Evolutionary conservation across 1,140 invertebrate species (phyloP), one percentile per base, ranked within the genome.

Genomic region (Drosophila lacteicornis): DNA sequence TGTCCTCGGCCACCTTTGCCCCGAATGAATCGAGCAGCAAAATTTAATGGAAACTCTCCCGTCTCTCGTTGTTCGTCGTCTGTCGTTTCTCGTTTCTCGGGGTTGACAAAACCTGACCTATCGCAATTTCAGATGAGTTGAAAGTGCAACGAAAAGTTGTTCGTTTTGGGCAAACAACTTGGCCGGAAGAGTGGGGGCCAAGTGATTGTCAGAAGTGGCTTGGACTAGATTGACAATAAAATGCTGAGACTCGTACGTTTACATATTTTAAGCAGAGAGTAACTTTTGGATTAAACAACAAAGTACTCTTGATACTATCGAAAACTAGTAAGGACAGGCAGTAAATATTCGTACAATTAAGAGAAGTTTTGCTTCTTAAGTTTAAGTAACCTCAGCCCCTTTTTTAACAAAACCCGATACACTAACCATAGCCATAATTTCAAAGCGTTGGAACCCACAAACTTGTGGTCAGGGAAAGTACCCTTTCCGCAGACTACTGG

Each of bases 71-170:
- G 19, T 19, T 17, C 51, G 51, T 55, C 6, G 2, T 36, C 33
- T 12, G 22, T 25, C 22, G 9, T 13, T n/a, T 51, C 3, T 22
- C 51, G 7, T 2, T 55, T 38, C 25, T 55, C 17, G 62, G 19
- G 27, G 57, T 61, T 66, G 57, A 38, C 67, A 68, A 25, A 67
- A 68, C 49, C 47, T 68, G 62, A 67, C 67, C 62, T 70, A 68
- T 70, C 67, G 47, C 67, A 70, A 67, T 68, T 70, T 67, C 67
- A 46, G 38, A 38, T 46, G 49, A 46, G 67, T 70, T 70, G 61
- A 27, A 49, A 53, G 62, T 66, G 57, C 38, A 51, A 42, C 49
- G 27, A 33, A 51, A 61, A 50, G 33, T 50, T 66, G 19, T 53
- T 43, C 60, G 9, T 66, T 50, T 30, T 30, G 27, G 61, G 30